Conservation (phyloP, 2,113 vertebrate genomes). For the Ivindomyrus marchei region DNA sequence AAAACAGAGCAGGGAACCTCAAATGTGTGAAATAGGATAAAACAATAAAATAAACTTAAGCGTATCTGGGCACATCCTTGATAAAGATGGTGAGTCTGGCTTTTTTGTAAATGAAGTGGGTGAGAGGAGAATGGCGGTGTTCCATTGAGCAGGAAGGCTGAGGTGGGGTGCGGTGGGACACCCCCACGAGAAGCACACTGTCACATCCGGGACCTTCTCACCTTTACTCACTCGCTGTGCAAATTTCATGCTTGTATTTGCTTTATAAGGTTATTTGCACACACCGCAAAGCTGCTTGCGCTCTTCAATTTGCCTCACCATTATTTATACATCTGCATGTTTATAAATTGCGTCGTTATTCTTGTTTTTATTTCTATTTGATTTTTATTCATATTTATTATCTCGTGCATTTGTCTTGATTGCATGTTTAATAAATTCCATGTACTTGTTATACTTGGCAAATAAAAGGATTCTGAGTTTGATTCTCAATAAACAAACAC, state of each 20-base stretch:
- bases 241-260: background rate
- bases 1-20: background rate
- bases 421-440: background rate
- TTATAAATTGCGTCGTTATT: background rate
- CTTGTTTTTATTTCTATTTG: background rate
- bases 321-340: background rate
- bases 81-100: background rate
- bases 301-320: background rate
- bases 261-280: background rate
- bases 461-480: background rate
- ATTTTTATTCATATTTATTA: background rate
- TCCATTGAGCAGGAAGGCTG: background rate
- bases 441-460: background rate
- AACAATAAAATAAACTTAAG: background rate
- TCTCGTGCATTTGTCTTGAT: background rate
- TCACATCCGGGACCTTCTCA: background rate
- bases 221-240: background rate
- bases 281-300: background rate
- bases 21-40: background rate
- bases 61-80: background rate
- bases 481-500: background rate
- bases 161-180: background rate
- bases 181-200: background rate
- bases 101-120: background rate
- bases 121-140: background rate